Evolutionary conservation across 2,113 vertebrate genomes (phyloP).

Genomic region (Ammospiza caudacuta): DNA sequence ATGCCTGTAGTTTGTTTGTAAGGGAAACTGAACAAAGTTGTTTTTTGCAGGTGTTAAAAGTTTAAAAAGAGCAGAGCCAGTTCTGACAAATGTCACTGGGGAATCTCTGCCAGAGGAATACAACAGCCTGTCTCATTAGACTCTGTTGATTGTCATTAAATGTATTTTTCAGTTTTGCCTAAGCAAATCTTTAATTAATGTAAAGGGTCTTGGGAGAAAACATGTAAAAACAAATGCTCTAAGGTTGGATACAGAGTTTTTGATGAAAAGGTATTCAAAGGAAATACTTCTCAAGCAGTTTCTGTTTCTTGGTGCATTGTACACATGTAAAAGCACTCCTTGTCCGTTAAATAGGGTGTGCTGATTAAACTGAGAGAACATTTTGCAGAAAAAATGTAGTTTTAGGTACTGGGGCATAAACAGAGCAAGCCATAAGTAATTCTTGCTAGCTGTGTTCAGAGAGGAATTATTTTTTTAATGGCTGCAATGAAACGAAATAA

Average conservation of each 20-base stretch:
- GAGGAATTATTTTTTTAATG: not conserved
- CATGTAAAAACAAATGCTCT: not conserved
- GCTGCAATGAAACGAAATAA: not conserved
- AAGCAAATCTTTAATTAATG: not conserved
- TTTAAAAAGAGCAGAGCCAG: not conserved
- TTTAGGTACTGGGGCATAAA: not conserved
- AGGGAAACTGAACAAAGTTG: not conserved
- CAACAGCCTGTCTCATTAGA: not conserved
- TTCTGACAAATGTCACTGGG: not conserved
- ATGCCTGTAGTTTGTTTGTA: not conserved
- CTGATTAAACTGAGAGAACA: not conserved
- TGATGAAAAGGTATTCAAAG: not conserved
- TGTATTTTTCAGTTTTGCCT: not conserved
- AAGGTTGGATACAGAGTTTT: not conserved
- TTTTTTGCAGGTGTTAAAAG: not conserved
- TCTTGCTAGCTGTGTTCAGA: not conserved
- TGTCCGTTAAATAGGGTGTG: not conserved
- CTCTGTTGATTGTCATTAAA: not conserved
- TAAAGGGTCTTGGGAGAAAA: not conserved
- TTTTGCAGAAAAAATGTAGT: not conserved
- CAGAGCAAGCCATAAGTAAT: not conserved
- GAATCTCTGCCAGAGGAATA: not conserved
- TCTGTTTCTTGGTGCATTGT: not conserved
- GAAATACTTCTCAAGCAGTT: not conserved
- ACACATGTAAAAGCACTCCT: not conserved